Percentiles rank a stretch among this genome's conserved stretches.
These are phyloP conservation scores for Lepidocyrtoides sp. DNA, from an alignment of 2,888 invertebrate genomes.

Conservation along the genomic window DNA sequence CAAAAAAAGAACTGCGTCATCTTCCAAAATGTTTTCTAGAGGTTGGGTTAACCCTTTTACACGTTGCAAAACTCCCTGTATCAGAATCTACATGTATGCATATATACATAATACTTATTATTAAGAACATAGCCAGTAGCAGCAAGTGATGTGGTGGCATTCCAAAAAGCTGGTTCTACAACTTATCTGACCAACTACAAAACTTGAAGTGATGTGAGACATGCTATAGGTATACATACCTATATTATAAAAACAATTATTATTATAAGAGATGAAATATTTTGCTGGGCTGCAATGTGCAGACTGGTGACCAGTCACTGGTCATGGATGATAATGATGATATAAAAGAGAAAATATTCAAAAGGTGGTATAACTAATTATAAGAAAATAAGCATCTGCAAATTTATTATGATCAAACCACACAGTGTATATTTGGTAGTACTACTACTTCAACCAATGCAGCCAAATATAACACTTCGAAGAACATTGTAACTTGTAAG, in stretches of 20 bases:
- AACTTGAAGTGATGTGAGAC: neutral
- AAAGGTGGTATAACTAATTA: constrained; percentile 13
- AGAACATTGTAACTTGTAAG: neutral
- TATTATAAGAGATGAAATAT: neutral
- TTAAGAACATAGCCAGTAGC: neutral
- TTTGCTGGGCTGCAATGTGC: neutral
- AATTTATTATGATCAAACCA: neutral
- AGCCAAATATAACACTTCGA: neutral
- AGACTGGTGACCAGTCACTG: neutral
- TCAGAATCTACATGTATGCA: neutral
- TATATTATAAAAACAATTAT: too few species aligned
- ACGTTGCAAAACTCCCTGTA: constrained; percentile 61
- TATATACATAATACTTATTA: neutral
- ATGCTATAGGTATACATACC: neutral
- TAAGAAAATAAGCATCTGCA: constrained; percentile 5
- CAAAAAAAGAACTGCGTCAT: constrained; percentile 78
- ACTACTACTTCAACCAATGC: neutral
- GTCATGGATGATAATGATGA: neutral
- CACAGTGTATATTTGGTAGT: too few species aligned
- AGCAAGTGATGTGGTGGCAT: constrained; percentile 17
- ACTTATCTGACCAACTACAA: constrained; percentile 39
- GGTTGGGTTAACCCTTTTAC: constrained; percentile 71
- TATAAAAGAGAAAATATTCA: constrained; percentile 15
- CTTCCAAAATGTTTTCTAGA: constrained; percentile 74
- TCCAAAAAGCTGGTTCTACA: constrained; percentile 66